Conservation (phyloP, 2,888 invertebrate species). For the Cantharis rustica region DNA sequence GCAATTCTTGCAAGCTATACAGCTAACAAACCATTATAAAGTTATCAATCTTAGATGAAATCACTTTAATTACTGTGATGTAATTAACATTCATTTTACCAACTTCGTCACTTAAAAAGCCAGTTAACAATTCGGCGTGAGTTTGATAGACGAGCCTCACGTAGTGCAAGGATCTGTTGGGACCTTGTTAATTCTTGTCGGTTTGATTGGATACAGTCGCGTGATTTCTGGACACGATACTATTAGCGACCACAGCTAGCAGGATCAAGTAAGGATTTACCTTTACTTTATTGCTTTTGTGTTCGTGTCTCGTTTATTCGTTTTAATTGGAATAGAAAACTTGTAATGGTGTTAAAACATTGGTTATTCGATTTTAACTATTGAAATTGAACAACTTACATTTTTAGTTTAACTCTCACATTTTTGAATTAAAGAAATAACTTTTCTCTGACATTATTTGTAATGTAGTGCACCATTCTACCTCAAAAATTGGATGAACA, state of each 20-base stretch:
- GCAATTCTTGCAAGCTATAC: conserved; percentile 27
- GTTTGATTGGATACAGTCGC: conserved; percentile 38
- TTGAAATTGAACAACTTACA: background rate
- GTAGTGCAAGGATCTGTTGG: conserved; percentile 29
- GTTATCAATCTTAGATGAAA: conserved; percentile 33
- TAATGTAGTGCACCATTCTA: background rate
- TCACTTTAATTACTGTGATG: conserved; percentile 32
- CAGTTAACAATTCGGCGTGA: conserved; percentile 30
- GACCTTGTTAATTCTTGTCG: conserved; percentile 39
- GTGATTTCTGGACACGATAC: conserved; percentile 42
- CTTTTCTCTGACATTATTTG: background rate
- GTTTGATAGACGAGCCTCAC: conserved; percentile 26
- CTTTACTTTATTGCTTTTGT: conserved; percentile 43
- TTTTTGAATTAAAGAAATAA: background rate
- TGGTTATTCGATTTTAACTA: background rate
- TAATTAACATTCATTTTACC: conserved; percentile 30
- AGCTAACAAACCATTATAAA: conserved; percentile 34
- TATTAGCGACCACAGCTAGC: conserved; percentile 42
- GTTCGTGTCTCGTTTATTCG: conserved; percentile 35
- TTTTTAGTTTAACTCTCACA: background rate
- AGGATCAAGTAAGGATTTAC: conserved; percentile 44
- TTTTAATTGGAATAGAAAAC: conserved; percentile 33
- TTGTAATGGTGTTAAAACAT: conserved; percentile 14
- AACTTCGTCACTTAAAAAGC: conserved; percentile 31
- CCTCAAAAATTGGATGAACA: background rate